Percentiles rank a stretch among this genome's conserved stretches.
These are phyloP conservation scores for Phortica variegata DNA, from an alignment of 1,140 invertebrate genomes.

Conservation along the genomic window DNA sequence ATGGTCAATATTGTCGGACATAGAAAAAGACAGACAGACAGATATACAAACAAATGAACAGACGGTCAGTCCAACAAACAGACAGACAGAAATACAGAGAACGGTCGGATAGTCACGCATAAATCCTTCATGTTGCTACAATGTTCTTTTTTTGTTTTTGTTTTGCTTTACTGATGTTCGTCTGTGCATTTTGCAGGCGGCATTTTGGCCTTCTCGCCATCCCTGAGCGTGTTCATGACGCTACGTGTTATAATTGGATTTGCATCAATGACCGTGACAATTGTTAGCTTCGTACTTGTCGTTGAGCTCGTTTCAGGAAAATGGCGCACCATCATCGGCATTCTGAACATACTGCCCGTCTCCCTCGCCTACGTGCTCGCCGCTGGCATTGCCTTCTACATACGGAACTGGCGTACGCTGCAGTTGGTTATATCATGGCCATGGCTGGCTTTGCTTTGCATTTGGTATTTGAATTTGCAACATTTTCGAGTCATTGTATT, in stretches of 20 bases:
- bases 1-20: conserved; percentile 12
- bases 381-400: conserved; percentile 65
- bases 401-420: conserved; percentile 70
- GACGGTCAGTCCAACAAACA: neutral
- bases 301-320: conserved; percentile 72
- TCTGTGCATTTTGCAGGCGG: conserved; percentile 63
- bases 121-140: too few relatives aligned
- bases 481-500: too few relatives aligned
- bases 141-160: neutral
- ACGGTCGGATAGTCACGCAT: too few relatives aligned
- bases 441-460: conserved; percentile 64
- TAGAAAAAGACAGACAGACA: neutral
- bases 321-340: conserved; percentile 71
- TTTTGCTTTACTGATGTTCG: neutral
- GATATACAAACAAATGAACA: neutral
- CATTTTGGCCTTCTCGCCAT: conserved; percentile 64
- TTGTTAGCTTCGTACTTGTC: conserved; percentile 72
- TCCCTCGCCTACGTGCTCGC: conserved; percentile 72
- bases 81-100: neutral
- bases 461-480: conserved; percentile 68
- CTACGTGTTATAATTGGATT: conserved; percentile 68
- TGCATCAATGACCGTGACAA: conserved; percentile 66
- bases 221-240: conserved; percentile 66
- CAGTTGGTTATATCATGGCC: conserved; percentile 71
- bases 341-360: conserved; percentile 71